phyloP scores from a whole-genome alignment of 2,888 invertebrate species.

The Parasteatoda lunata region DNA sequence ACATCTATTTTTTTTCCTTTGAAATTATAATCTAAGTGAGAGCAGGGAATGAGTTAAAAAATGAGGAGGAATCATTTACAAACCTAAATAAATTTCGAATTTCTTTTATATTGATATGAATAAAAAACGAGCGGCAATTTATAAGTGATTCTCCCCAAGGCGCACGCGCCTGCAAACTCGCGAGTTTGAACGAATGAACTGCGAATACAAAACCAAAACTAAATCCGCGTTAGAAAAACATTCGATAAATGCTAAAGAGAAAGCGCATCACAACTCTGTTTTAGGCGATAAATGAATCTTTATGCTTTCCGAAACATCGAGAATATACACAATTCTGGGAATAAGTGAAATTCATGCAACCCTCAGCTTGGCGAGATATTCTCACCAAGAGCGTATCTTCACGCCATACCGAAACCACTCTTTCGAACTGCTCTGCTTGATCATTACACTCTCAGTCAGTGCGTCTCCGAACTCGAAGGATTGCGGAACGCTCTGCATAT shows the following conservation, averaged over 20 bases:
- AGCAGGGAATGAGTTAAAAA: too few species aligned
- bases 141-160: too few species aligned
- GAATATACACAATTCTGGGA: neutral
- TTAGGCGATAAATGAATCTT: neutral
- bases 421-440: constrained; percentile 31
- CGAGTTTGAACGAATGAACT: neutral
- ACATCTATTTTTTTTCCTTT: too few species aligned
- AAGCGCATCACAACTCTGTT: neutral
- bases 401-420: constrained; percentile 37
- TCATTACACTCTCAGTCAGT: constrained; percentile 33
- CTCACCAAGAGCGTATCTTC: constrained; percentile 13
- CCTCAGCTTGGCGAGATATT: constrained; percentile 46
- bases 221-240: neutral
- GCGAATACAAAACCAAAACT: constrained; percentile 31
- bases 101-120: too few species aligned
- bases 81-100: too few species aligned
- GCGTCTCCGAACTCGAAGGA: constrained; percentile 46
- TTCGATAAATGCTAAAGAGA: neutral
- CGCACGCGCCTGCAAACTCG: neutral
- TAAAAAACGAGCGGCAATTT: too few species aligned
- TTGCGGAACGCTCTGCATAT: constrained; percentile 10
- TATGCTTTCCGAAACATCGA: neutral
- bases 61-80: too few species aligned
- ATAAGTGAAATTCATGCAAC: constrained; percentile 25
- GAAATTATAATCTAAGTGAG: too few species aligned